Evolutionary conservation across 1,140 invertebrate species (phyloP).

Genomic region (Anagrus nilaparvatae): DNA sequence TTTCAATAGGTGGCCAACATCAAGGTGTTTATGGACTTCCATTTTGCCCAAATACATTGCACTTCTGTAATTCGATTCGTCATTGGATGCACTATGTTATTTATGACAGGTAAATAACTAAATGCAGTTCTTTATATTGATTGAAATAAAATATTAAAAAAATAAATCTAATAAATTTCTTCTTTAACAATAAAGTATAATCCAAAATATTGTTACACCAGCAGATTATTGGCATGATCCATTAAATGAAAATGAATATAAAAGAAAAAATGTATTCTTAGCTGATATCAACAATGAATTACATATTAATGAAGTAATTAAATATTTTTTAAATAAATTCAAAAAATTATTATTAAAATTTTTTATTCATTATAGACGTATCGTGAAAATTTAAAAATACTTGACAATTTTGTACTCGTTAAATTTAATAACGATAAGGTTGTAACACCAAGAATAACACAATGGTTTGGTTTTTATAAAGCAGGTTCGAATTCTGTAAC

Average conservation of each 20-base stretch:
- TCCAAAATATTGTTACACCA: slow-evolving; percentile 74
- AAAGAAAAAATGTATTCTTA: slow-evolving; percentile 72
- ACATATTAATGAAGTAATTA: slow-evolving; percentile 47
- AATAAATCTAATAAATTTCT: not conserved
- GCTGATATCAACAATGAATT: slow-evolving; percentile 95
- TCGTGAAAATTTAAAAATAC: slow-evolving; percentile 62
- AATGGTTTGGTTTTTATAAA: slow-evolving; percentile 87
- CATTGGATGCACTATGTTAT: slow-evolving; percentile 49
- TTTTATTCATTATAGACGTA: too few species aligned
- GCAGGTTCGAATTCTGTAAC: slow-evolving; percentile 59
- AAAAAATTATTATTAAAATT: too few species aligned
- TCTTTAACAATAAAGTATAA: slow-evolving; percentile 45
- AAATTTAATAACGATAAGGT: slow-evolving; percentile 87
- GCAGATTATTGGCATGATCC: slow-evolving; percentile 99
- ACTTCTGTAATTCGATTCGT: too few species aligned
- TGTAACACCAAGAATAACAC: slow-evolving; percentile 79
- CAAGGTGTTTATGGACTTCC: slow-evolving; percentile 87
- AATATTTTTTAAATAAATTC: too few species aligned
- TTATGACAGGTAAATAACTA: slow-evolving; percentile 80
- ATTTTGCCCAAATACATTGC: too few species aligned
- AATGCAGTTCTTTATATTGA: slow-evolving; percentile 44
- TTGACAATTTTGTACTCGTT: slow-evolving; percentile 86
- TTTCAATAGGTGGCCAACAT: slow-evolving; percentile 93
- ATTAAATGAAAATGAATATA: slow-evolving; percentile 69
- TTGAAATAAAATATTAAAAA: too few species aligned